A percentile compares a stretch with the other conserved stretches of the same genome.
These are phyloP conservation scores for Bombus balteatus DNA, from an alignment of 1,140 invertebrate genomes.

Conservation along the genomic window DNA sequence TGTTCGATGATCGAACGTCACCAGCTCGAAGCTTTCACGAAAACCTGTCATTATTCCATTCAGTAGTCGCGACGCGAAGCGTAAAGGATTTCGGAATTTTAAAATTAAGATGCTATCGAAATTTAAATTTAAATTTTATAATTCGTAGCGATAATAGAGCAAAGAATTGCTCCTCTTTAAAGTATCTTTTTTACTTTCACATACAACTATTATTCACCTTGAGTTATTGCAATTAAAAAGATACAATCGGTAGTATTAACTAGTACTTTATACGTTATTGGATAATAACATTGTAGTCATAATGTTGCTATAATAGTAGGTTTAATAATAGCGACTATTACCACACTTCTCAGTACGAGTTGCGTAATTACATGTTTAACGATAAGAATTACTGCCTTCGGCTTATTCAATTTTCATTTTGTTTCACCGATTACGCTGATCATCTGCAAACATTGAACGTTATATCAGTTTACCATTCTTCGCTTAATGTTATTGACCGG, in stretches of 20 bases:
- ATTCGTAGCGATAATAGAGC: neutral
- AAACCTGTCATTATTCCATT: slow-evolving; percentile 48
- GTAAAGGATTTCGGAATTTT: neutral
- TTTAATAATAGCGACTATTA: neutral
- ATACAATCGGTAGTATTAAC: neutral
- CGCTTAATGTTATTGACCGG: neutral
- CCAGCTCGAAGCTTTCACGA: slow-evolving; percentile 31
- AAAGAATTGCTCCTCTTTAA: neutral
- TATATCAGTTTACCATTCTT: too few species aligned
- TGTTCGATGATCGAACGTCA: slow-evolving; percentile 46
- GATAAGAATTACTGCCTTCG: neutral
- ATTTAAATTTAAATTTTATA: neutral
- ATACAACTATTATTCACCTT: neutral
- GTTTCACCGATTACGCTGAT: neutral
- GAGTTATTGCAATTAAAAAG: neutral
- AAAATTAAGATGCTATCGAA: neutral
- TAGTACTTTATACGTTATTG: neutral
- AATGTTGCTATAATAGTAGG: neutral
- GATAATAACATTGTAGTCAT: neutral
- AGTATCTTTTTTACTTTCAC: neutral
- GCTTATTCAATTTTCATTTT: neutral
- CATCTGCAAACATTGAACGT: neutral
- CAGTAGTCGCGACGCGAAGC: neutral
- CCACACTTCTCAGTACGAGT: neutral
- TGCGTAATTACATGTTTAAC: neutral